These are phyloP conservation scores for Magallana angulata DNA, from an alignment of 1,140 invertebrate genomes.

Conservation along the genomic window DNA sequence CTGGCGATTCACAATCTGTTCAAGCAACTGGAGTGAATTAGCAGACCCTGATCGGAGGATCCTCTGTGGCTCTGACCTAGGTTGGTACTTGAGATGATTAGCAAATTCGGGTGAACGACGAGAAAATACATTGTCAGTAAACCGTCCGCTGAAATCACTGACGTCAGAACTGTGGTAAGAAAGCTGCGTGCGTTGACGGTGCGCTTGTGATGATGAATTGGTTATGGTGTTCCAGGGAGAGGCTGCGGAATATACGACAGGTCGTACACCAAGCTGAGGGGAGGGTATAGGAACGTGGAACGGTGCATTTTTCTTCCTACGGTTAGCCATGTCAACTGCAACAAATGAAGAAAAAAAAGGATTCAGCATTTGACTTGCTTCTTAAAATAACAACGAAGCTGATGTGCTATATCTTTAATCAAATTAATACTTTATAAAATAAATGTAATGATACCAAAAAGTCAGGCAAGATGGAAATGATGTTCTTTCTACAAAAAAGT, in stretches of 20 bases:
- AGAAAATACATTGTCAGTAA: neutral
- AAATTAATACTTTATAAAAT: no score
- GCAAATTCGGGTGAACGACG: neutral
- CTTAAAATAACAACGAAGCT: no score
- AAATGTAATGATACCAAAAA: no score
- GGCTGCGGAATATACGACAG: constrained; percentile 8
- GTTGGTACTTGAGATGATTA: neutral
- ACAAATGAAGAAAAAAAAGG: neutral
- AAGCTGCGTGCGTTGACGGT: neutral
- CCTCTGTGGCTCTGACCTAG: neutral
- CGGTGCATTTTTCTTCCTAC: neutral
- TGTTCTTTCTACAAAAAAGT: no score
- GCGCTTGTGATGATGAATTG: neutral
- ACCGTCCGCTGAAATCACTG: constrained; percentile 1
- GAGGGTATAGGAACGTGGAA: neutral
- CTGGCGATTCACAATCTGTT: neutral
- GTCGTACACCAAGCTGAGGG: neutral
- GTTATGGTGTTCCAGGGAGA: neutral
- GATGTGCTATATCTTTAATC: no score
- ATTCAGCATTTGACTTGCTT: no score
- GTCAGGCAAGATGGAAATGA: no score
- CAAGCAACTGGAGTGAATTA: neutral
- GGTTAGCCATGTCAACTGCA: neutral
- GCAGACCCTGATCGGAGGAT: neutral
- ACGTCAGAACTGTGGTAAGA: neutral